These are phyloP conservation scores for Eulemur albifrons DNA, from an alignment of 2,797 vertebrate genomes.

Conservation along the genomic window DNA sequence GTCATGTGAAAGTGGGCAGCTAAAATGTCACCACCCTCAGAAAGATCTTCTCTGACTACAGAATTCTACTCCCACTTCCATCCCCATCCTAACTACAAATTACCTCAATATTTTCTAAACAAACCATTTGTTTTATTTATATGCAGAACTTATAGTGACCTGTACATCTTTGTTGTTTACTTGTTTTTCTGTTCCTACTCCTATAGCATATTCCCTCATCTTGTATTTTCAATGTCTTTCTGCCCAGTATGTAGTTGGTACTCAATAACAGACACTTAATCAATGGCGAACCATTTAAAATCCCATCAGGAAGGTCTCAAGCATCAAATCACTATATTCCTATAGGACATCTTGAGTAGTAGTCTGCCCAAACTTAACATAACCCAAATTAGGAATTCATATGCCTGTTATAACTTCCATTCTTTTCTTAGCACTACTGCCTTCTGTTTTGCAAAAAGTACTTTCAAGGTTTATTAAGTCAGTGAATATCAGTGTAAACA, in stretches of 20 bases:
- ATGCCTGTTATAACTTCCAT: not conserved
- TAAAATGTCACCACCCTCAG: not conserved
- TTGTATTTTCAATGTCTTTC: not conserved
- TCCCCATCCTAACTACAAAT: not conserved
- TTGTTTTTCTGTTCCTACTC: not conserved
- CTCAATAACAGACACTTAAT: not conserved
- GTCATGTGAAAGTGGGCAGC: not conserved
- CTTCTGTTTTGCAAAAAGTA: not conserved
- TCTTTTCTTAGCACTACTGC: not conserved
- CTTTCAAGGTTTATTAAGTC: not conserved
- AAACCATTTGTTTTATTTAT: not conserved
- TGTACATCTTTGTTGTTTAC: not conserved
- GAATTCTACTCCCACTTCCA: not conserved
- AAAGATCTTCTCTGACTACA: not conserved
- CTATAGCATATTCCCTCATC: not conserved
- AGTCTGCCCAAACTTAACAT: not conserved
- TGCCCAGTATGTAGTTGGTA: not conserved
- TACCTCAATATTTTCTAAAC: not conserved
- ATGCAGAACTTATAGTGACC: not conserved
- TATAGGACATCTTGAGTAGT: not conserved
- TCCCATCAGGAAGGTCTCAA: not conserved
- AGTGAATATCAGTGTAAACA: not conserved
- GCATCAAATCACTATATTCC: not conserved
- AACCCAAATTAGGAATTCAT: not conserved
- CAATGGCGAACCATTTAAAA: not conserved